Evolutionary conservation across 1,140 invertebrate species (phyloP).

Genomic region (Caligus rogercresseyi): DNA sequence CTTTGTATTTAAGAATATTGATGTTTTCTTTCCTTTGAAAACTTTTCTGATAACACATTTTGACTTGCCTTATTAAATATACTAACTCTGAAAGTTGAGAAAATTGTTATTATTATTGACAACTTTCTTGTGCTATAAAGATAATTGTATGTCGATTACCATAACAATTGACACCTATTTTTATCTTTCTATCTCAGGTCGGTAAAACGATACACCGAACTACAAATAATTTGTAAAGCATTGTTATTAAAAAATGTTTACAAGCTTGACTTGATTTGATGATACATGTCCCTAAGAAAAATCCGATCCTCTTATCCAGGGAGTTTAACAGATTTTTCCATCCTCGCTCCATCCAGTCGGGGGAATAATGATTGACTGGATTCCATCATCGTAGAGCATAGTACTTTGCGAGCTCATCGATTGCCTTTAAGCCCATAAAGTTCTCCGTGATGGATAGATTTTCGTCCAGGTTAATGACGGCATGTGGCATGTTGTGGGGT

Average conservation of each 20-base stretch:
- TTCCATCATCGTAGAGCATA: slow-evolving; percentile 1
- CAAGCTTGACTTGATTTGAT: background rate
- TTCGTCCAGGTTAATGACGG: slow-evolving; percentile 2
- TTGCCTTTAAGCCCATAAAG: background rate
- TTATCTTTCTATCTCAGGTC: no score
- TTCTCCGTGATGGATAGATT: slow-evolving; percentile 8
- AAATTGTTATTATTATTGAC: no score
- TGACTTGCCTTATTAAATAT: no score
- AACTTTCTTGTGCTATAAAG: no score
- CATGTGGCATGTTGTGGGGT: slow-evolving; percentile 1
- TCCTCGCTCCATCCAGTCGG: background rate
- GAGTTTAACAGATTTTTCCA: background rate
- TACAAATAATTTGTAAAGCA: no score
- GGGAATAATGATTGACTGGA: background rate
- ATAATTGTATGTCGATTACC: no score
- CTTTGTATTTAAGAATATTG: no score
- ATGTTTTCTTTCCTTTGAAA: no score
- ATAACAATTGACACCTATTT: no score
- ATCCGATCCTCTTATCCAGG: background rate
- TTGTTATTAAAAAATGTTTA: background rate
- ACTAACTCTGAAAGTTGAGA: no score
- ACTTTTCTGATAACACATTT: no score
- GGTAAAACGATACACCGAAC: no score
- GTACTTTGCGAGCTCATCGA: slow-evolving; percentile 8
- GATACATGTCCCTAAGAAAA: background rate